Conservation (phyloP, 2,888 invertebrate genomes). For the Cetonia aurata region DNA sequence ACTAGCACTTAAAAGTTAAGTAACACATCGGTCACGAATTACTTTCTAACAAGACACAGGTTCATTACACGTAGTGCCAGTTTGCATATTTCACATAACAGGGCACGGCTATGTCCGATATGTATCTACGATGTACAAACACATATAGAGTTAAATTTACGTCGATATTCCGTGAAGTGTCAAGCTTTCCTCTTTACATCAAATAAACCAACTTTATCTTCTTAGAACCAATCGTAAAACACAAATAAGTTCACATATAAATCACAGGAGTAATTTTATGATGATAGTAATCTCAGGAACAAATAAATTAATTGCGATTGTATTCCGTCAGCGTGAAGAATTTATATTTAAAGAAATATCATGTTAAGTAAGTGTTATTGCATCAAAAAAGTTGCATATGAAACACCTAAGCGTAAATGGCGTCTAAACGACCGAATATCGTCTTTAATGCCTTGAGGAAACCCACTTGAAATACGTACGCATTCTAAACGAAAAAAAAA, state of each 20-base stretch:
- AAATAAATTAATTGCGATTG: too few species aligned
- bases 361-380: neutral
- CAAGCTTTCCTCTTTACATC: neutral
- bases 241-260: too few species aligned
- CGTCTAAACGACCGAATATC: neutral
- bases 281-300: too few species aligned
- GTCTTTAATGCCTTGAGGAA: neutral
- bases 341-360: neutral
- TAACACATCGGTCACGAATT: neutral
- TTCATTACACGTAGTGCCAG: conserved; percentile 3
- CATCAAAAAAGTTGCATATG: too few species aligned
- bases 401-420: too few species aligned
- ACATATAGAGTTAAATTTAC: conserved; percentile 9
- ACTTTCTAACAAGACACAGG: conserved; percentile 13
- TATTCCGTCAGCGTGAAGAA: neutral
- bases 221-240: too few species aligned
- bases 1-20: neutral
- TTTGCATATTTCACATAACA: conserved; percentile 25
- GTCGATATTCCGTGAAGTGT: conserved; percentile 3
- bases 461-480: conserved; percentile 19
- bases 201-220: too few species aligned
- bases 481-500: neutral
- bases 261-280: too few species aligned
- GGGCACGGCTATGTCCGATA: conserved; percentile 12
- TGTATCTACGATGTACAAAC: conserved; percentile 10